Conservation (phyloP, 2,888 invertebrate species). For the Cheiracanthium punctorium region DNA sequence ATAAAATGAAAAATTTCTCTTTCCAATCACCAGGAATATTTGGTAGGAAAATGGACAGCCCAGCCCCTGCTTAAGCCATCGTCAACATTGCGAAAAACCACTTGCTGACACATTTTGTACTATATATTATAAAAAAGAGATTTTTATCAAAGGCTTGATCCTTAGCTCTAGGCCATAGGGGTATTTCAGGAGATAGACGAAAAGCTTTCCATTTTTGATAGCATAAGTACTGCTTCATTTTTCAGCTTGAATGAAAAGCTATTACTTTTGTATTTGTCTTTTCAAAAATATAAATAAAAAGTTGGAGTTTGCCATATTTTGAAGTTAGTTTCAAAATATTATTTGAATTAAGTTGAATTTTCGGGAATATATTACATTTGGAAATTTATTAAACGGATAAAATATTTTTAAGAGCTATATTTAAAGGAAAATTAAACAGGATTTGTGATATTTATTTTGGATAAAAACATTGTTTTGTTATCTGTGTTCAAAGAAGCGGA, state of each 20-base stretch:
- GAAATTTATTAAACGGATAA: too few species aligned
- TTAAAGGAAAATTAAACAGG: too few species aligned
- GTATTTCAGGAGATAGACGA: not conserved
- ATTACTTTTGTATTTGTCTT: slow-evolving; percentile 7
- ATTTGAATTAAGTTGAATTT: not conserved
- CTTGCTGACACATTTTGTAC: slow-evolving; percentile 13
- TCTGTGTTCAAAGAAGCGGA: too few species aligned
- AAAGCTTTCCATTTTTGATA: not conserved
- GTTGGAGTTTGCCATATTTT: not conserved
- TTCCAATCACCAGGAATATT: not conserved
- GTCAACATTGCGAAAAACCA: not conserved
- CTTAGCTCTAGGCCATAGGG: not conserved
- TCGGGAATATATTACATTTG: too few species aligned
- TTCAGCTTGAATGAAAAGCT: slow-evolving; percentile 15
- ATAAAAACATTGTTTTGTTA: too few species aligned
- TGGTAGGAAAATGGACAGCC: not conserved
- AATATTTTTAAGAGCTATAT: too few species aligned
- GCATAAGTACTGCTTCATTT: slow-evolving; percentile 1
- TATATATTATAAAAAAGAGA: slow-evolving; percentile 14
- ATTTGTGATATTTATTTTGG: too few species aligned
- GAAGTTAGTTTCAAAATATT: not conserved
- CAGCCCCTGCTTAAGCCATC: not conserved
- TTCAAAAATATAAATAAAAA: not conserved
- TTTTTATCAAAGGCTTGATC: slow-evolving; percentile 3
- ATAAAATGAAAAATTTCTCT: too few species aligned